These are phyloP conservation scores for Polypterus senegalus DNA, from an alignment of 2,113 vertebrate genomes.

Conservation along the genomic window DNA sequence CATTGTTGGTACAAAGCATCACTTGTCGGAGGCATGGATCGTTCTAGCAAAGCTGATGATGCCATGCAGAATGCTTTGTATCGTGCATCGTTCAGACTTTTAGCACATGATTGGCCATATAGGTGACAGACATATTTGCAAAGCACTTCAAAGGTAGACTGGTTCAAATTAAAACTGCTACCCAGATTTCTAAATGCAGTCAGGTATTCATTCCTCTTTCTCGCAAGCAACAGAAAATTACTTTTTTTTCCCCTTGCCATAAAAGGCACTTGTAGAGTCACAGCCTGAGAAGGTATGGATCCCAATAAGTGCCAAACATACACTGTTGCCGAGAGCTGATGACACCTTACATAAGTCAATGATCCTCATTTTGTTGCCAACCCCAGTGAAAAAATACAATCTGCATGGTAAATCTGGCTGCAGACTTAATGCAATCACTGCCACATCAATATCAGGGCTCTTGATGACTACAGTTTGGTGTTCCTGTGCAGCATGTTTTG, in stretches of 20 bases:
- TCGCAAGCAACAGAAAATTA: conserved; percentile 16
- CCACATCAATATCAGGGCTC: no score
- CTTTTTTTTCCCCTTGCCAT: conserved; percentile 20
- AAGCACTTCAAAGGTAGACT: conserved; percentile 17
- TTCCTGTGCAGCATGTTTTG: no score
- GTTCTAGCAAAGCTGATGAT: conserved; percentile 18
- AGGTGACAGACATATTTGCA: conserved; percentile 19
- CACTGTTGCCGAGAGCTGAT: conserved; percentile 21
- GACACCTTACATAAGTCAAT: conserved; percentile 21
- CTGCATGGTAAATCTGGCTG: no score
- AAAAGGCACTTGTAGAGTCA: conserved; percentile 23
- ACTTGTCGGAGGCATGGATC: conserved; percentile 9
- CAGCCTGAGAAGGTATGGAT: conserved; percentile 22
- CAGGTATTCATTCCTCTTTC: conserved; percentile 20
- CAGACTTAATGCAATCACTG: no score
- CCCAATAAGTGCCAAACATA: conserved; percentile 21
- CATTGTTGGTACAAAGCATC: conserved; percentile 15
- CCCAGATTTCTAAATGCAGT: conserved; percentile 20
- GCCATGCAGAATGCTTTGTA: conserved; percentile 20
- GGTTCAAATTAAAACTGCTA: conserved; percentile 15
- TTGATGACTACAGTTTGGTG: no score
- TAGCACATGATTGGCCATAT: conserved; percentile 17
- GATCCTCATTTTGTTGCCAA: no score
- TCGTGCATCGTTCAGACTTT: conserved; percentile 17
- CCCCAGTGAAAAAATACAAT: no score